Conservation (phyloP, 2,113 vertebrate species). For the Chiloscyllium plagiosum region DNA sequence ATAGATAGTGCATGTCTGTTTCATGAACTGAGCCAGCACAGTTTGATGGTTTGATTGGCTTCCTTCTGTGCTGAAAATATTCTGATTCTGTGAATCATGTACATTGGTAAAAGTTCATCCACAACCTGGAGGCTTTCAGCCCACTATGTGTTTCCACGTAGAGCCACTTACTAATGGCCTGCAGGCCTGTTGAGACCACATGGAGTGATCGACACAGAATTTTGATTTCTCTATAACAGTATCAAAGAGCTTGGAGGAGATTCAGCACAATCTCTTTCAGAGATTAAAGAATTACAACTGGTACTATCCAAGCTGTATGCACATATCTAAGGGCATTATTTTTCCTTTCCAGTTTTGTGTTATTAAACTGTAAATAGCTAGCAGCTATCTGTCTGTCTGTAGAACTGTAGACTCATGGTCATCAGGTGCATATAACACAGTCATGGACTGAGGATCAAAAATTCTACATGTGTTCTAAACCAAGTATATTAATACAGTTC, state of each 20-base stretch:
- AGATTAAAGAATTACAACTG: neutral
- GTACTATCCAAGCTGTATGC: neutral
- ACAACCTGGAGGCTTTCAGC: neutral
- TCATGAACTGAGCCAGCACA: no score
- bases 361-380: neutral
- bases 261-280: neutral
- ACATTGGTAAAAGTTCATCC: neutral
- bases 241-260: neutral
- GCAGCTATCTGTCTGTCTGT: neutral
- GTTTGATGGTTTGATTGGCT: no score
- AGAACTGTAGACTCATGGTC: neutral
- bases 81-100: neutral
- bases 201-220: neutral
- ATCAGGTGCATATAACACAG: neutral
- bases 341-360: neutral
- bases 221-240: neutral
- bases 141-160: neutral
- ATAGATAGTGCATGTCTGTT: no score
- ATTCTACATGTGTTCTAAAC: neutral
- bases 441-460: neutral
- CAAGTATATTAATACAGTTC: neutral
- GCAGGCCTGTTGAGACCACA: neutral
- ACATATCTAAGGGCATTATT: neutral
- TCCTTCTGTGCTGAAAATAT: no score
- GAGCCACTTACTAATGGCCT: neutral